Evolutionary conservation across 2,888 invertebrate species (phyloP), one percentile per base, ranked within the genome.

Genomic region (Sturmia bella): DNA sequence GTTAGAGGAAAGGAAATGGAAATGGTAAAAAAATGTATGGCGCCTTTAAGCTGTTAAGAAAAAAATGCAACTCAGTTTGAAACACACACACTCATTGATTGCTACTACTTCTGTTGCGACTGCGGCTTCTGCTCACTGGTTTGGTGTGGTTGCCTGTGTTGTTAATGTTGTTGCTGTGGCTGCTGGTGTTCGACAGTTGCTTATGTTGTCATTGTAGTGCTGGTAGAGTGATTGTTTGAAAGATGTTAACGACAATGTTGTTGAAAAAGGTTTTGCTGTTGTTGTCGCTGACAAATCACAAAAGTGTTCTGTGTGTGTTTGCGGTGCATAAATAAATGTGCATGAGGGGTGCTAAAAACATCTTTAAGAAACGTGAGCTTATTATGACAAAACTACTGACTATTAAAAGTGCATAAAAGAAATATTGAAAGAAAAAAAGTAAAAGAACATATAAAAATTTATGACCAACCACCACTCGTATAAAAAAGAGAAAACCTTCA

Each of bases 61-160:
- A 69, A 27, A 77, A 73, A 81, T 81, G 81, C 76, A 81, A 70
- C 64, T 70, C 64, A 37, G 69, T 64, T 45, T 69, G 57, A 39
- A 15, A 61, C 45, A 68, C 37, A 61, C 43, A 37, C 56, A 76
- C 54, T 41, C 64, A 70, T 15, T 39, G 64, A 45, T 69, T 61
- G 39, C 66, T 39, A 19, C 61, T 21, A 24, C 59, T 76, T 2
- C 15, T 32, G 32, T 15, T 52, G n/a, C 15, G 7, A 19, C 21
- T 48, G 6, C 37, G 1, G 12, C 21, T 66, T 7, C 27, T 43
- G 63, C 17, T 45, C 5, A n/a, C n/a, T n/a, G n/a, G n/a, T n/a
- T 5, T 57, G 27, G 15, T 43, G 68, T 15, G 15, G 39, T 15
- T 61, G 27, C 27, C 21, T n/a, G 17, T 43, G 12, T 54, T 24